Evolutionary conservation across 2,888 invertebrate species (phyloP).

Genomic region (Sussaba pulchella): DNA sequence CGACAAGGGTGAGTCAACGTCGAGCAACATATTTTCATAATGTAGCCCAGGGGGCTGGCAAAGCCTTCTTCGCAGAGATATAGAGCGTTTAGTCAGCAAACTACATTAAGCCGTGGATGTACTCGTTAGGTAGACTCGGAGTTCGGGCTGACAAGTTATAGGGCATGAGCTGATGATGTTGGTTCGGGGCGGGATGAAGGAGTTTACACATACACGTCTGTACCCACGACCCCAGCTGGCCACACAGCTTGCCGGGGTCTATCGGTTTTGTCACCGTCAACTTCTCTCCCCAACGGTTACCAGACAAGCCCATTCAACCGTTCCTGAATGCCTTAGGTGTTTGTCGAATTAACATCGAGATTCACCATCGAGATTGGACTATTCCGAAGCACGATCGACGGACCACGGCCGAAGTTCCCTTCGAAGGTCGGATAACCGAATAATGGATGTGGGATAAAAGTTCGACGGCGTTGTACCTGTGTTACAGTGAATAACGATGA

Average conservation of each 20-base stretch:
- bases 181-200: neutral
- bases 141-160: slow-evolving; percentile 5
- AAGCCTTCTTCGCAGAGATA: neutral
- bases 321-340: slow-evolving; percentile 13
- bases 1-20: no score
- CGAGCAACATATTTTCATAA: no score
- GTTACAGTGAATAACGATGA: slow-evolving; percentile 9
- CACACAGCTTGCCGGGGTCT: slow-evolving; percentile 1
- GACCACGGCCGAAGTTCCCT: neutral
- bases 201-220: slow-evolving; percentile 1
- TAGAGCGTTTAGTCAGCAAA: neutral
- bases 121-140: slow-evolving; percentile 6
- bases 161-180: slow-evolving; percentile 18
- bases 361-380: slow-evolving; percentile 18
- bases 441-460: neutral
- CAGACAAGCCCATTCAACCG: slow-evolving; percentile 12
- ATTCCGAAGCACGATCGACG: neutral
- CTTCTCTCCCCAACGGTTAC: neutral
- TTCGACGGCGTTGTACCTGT: neutral
- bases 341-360: slow-evolving; percentile 12
- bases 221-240: slow-evolving; percentile 6
- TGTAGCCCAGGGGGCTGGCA: no score
- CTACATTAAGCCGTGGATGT: slow-evolving; percentile 1
- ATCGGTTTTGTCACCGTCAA: slow-evolving; percentile 19
- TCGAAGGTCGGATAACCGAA: slow-evolving; percentile 5